Evolutionary conservation across 1,140 invertebrate genomes (phyloP).

Genomic region (Macrobrachium nipponense): DNA sequence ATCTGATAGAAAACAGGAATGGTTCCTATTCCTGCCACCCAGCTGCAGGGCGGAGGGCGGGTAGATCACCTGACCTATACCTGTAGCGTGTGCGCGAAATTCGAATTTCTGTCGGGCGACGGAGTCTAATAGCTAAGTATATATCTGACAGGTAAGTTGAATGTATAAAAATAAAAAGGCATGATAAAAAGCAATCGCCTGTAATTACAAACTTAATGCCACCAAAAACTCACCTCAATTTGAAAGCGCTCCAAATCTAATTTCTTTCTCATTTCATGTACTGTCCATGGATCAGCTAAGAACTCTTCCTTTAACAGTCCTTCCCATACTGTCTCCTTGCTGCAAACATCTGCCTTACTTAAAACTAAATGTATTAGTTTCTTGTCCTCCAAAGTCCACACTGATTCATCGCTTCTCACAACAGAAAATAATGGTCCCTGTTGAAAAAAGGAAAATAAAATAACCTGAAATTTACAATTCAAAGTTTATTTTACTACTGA

Average conservation of each 20-base stretch:
- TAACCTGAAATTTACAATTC: too few species aligned
- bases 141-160: too few species aligned
- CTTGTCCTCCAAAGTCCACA: conserved; percentile 73
- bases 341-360: conserved; percentile 69
- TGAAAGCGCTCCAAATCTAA: conserved; percentile 74
- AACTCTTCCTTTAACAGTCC: conserved; percentile 70
- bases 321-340: conserved; percentile 71
- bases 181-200: not conserved
- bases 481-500: too few species aligned
- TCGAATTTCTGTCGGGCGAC: too few species aligned
- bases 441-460: not conserved
- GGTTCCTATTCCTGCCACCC: too few species aligned
- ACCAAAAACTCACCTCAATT: conserved; percentile 69
- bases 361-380: conserved; percentile 70
- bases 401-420: conserved; percentile 68
- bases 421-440: conserved; percentile 63
- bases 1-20: too few species aligned
- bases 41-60: too few species aligned
- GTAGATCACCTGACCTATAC: too few species aligned
- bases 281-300: conserved; percentile 69
- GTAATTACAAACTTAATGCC: too few species aligned
- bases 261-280: conserved; percentile 73
- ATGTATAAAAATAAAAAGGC: not conserved
- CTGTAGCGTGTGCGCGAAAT: too few species aligned
- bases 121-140: too few species aligned